phyloP scores from a whole-genome alignment of 2,113 vertebrate genomes.

The Cyanoderma ruficeps region DNA sequence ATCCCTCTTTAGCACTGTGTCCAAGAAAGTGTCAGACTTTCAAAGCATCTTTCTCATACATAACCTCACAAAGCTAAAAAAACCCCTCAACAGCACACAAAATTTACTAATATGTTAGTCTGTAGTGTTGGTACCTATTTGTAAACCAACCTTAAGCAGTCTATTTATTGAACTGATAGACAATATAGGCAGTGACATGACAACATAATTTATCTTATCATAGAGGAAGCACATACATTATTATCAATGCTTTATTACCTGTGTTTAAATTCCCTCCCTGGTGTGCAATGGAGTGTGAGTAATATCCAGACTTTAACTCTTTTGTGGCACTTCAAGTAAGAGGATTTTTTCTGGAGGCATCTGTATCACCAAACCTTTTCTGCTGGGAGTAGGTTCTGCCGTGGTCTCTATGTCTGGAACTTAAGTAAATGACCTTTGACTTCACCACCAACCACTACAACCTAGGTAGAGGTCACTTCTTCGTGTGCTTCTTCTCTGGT shows the following conservation, averaged over 20 bases:
- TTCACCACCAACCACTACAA: neutral
- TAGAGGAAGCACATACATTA: neutral
- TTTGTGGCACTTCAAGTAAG: neutral
- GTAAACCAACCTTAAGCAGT: neutral
- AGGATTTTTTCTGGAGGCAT: neutral
- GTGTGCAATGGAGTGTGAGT: neutral
- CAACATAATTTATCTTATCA: neutral
- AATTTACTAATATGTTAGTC: neutral
- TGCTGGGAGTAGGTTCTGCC: neutral
- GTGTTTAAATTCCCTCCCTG: neutral
- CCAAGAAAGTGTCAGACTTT: neutral
- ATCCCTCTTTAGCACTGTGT: neutral
- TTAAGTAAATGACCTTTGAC: neutral
- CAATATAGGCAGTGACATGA: neutral
- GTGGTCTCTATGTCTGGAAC: fast-evolving
- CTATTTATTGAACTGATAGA: neutral
- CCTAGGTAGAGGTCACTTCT: neutral
- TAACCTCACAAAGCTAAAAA: neutral
- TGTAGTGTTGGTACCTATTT: fast-evolving
- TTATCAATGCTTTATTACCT: neutral
- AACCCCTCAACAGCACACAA: fast-evolving
- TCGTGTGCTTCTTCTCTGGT: neutral
- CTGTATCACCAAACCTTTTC: neutral
- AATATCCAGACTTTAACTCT: neutral
- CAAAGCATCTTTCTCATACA: neutral